Percentiles rank a stretch among this genome's conserved stretches.
Evolutionary conservation across 1,140 invertebrate genomes (phyloP).

Genomic region (Macrosteles quadrilineatus): DNA sequence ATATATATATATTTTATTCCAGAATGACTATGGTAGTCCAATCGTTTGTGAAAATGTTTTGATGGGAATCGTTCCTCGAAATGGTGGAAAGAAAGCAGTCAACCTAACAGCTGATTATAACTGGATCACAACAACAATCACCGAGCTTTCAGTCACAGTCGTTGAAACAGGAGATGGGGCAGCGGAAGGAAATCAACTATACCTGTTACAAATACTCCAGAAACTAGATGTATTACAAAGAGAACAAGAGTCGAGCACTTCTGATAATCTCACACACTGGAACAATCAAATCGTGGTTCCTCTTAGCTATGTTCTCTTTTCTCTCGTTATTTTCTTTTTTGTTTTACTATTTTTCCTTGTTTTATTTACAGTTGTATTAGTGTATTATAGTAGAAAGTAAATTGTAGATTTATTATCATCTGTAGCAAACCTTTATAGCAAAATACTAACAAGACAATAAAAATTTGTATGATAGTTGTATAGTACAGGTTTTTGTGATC

Average conservation of each 20-base stretch:
- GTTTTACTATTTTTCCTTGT: slow-evolving; percentile 1
- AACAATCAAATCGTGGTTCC: slow-evolving; percentile 19
- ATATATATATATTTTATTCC: not conserved
- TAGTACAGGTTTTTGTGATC: too few relatives aligned
- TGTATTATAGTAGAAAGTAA: slow-evolving; percentile 18
- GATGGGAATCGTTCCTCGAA: not conserved
- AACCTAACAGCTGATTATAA: not conserved
- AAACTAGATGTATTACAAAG: not conserved
- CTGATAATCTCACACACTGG: not conserved
- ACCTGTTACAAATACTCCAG: not conserved
- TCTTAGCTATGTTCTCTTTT: slow-evolving; percentile 2
- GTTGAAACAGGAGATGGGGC: not conserved
- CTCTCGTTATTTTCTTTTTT: slow-evolving; percentile 14
- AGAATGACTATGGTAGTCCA: slow-evolving; percentile 1
- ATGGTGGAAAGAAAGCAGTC: not conserved
- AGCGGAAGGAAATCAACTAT: not conserved
- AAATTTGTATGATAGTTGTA: too few relatives aligned
- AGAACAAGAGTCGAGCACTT: not conserved
- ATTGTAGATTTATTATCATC: too few relatives aligned
- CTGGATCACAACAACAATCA: not conserved
- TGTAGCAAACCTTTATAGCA: too few relatives aligned
- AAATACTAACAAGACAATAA: too few relatives aligned
- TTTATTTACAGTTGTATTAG: slow-evolving; percentile 18
- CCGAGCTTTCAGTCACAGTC: not conserved
- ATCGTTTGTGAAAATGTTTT: not conserved